Evolutionary conservation across 64 coral and sea anemone genomes (phyloP), one percentile per base, ranked within the genome.

Genomic region (Stylophora pistillata): DNA sequence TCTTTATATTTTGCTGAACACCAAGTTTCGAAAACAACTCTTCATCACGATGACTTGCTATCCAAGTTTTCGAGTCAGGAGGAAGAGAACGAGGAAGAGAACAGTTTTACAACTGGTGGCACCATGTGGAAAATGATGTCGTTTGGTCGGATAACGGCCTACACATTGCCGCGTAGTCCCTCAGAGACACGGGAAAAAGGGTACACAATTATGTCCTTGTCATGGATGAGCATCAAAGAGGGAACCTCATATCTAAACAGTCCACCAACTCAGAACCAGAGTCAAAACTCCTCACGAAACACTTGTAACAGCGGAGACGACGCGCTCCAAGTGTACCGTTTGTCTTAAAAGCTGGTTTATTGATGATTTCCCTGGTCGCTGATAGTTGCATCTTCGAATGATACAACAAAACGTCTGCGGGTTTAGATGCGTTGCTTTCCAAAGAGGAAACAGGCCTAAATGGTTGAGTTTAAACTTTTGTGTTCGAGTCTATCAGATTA

Each of bases 1-100:
- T 26, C 68, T 92, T 70, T 92, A 92, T n/a, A 72, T 88, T 30
- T 23, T 92, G 14, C 20, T 88, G 29, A 88, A 88, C 53, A 54
- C 21, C 0, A 81, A 57, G 0, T 92, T 92, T 59, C 83, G 90
- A 20, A 62, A 69, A 10, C 59, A 86, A 75, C 54, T 92, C 4
- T 13, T 32, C 4, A 75, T 18, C 4, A 18, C 11, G 9, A 15
- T 76, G 9, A 15, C 9, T 17, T 31, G 73, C 52, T 75, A 33
- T 53, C 73, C 33, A 13, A 10, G 73, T 52, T 31, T 6, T 9
- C 17, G 73, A 68, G 37, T 41, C 37, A 41, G 37, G 37, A 2
- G 2, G 37, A 6, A 1, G 21, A 23, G 1, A 68, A 6, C n/a
- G 64, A 68, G 4, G 20, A 68, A n/a, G 11, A 68, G 26, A 68